These are phyloP conservation scores for Cryptocheilus praepositus DNA, from an alignment of 2,888 invertebrate genomes.

Conservation along the genomic window DNA sequence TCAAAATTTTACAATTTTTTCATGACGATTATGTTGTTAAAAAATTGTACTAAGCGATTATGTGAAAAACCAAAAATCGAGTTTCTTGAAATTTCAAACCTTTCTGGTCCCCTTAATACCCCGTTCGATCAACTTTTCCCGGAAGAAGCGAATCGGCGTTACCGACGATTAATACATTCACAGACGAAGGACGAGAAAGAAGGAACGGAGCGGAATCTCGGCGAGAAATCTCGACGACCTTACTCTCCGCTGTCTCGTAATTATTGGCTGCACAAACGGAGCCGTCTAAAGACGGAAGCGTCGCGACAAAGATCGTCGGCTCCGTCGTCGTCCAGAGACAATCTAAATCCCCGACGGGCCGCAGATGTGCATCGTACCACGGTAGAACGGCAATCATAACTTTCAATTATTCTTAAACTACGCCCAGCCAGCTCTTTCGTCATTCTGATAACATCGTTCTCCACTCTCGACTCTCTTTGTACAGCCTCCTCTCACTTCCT, in stretches of 20 bases:
- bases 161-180: too few species aligned
- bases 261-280: slow-evolving; percentile 4
- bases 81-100: too few species aligned
- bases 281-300: slow-evolving; percentile 6
- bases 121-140: too few species aligned
- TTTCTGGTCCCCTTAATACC: too few species aligned
- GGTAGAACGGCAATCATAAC: slow-evolving; percentile 49
- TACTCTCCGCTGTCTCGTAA: not conserved
- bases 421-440: slow-evolving; percentile 51
- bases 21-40: too few species aligned
- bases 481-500: slow-evolving; percentile 3
- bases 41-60: too few species aligned
- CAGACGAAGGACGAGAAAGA: too few species aligned
- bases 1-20: too few species aligned
- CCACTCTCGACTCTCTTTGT: slow-evolving; percentile 23
- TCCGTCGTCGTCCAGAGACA: not conserved
- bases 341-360: not conserved
- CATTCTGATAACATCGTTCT: slow-evolving; percentile 58
- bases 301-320: not conserved
- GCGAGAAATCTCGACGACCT: too few species aligned
- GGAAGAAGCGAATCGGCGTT: too few species aligned
- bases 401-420: slow-evolving; percentile 59
- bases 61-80: too few species aligned
- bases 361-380: slow-evolving; percentile 1
- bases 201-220: too few species aligned